A percentile compares a stretch with the other conserved stretches of the same genome.
phyloP scores from a whole-genome alignment of 2,888 invertebrate genomes.

The Drosophila colorata region DNA sequence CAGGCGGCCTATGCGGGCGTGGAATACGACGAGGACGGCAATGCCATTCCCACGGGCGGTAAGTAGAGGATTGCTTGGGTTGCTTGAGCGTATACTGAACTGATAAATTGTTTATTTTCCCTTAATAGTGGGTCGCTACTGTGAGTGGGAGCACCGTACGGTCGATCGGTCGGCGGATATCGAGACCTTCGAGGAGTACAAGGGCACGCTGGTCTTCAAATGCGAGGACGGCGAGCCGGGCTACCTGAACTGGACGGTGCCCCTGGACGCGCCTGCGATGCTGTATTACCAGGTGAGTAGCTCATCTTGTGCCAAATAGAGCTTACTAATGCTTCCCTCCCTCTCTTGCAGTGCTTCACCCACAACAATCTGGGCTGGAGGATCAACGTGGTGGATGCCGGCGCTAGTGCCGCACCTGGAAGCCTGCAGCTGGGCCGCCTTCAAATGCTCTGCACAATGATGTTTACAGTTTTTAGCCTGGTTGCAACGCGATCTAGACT shows the following conservation, averaged over 20 bases:
- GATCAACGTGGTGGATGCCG: slow-evolving; percentile 90
- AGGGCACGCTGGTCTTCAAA: slow-evolving; percentile 90
- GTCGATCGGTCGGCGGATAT: slow-evolving; percentile 90
- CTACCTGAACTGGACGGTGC: slow-evolving; percentile 93
- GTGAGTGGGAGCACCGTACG: slow-evolving; percentile 94
- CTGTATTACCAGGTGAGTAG: slow-evolving; percentile 94
- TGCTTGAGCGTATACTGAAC: not conserved
- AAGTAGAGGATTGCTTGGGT: slow-evolving; percentile 36
- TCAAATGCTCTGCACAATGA: slow-evolving; percentile 58
- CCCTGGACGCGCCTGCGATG: slow-evolving; percentile 92
- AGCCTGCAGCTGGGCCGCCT: slow-evolving; percentile 34
- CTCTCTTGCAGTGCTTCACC: slow-evolving; percentile 92
- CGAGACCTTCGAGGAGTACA: slow-evolving; percentile 92
- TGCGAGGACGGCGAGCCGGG: slow-evolving; percentile 92
- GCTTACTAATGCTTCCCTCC: rapidly evolving
- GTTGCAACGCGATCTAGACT: slow-evolving; percentile 65
- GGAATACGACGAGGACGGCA: slow-evolving; percentile 90
- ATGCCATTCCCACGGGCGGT: slow-evolving; percentile 92
- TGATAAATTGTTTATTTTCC: too few relatives aligned
- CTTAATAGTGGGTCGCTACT: slow-evolving; percentile 91
- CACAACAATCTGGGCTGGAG: slow-evolving; percentile 97
- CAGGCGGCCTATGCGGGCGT: slow-evolving; percentile 94
- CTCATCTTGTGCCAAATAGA: rapidly evolving
- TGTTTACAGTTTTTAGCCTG: slow-evolving; percentile 81
- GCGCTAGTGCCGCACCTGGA: slow-evolving; percentile 45